Evolutionary conservation across 2,888 invertebrate species (phyloP), one percentile per base, ranked within the genome.

Genomic region (Drosophila diplacantha): DNA sequence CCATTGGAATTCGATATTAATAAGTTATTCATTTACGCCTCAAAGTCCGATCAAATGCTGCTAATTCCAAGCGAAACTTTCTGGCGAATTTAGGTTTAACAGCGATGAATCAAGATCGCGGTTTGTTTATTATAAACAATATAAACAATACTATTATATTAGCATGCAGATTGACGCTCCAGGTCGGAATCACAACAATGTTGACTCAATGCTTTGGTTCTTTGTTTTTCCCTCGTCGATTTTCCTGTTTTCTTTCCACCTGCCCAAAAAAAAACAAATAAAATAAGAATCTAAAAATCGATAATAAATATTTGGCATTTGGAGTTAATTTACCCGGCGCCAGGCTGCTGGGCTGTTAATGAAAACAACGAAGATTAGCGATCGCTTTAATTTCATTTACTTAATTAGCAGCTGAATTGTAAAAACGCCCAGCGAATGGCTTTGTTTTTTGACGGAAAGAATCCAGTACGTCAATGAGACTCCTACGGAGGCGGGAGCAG

Each of bases 251-350:
- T 38, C 58, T 51, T 51, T 52, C 41, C 3, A 61, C 24, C 24
- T 24, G 66, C 69, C 69, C 53, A 67, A 59, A 67, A 43, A 7
- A 16, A 9, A 35, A 9, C 3, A 8, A 26, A 26, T 26, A 26
- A 26, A 26, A 37, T 18, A 37, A n/a, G 5, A 26, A 16, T 14
- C 39, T 3, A n/a, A 20, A 51, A 52, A 22, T 31, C 12, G 49
- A 39, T 61, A 41, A 44, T 62, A 61, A 64, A 63, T 35, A 63
- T 61, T 72, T 62, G 26, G 60, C 64, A 72, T 70, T 62, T 62
- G 51, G 35, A 79, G 81, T 64, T 78, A 83, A 83, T 83, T 81
- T 58, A 66, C 57, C 60, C 75, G 80, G 82, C 80, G 80, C 79
- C 79, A 75, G 67, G 29, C 63, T 39, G 74, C 74, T 68, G 81